A percentile compares a stretch with the other conserved stretches of the same genome.
Conservation (phyloP, 2,888 invertebrate species). For the Phymatocera aterrima region DNA sequence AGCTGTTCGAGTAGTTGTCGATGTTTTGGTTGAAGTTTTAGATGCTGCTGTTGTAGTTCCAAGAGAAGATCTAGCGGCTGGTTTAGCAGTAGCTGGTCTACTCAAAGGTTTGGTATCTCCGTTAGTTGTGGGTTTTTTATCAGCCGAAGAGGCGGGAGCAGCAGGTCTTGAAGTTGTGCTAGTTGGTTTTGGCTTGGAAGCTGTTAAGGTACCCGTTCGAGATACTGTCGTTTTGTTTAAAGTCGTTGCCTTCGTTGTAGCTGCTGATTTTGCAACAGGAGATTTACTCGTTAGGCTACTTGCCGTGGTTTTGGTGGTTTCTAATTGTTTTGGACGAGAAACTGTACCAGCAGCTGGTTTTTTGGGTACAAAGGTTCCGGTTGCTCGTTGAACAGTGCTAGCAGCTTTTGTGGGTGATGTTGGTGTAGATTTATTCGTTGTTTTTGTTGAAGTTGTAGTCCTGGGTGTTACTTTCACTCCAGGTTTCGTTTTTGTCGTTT, state of each 20-base stretch:
- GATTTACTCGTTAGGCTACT: slow-evolving; percentile 55
- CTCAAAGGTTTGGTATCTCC: slow-evolving; percentile 76
- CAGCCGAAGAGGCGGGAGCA: slow-evolving; percentile 55
- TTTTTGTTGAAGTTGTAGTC: slow-evolving; percentile 56
- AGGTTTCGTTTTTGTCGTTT: slow-evolving; percentile 62
- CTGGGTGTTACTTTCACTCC: slow-evolving; percentile 58
- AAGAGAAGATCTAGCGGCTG: slow-evolving; percentile 44
- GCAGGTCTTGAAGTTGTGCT: slow-evolving; percentile 48
- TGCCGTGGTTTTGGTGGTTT: slow-evolving; percentile 52
- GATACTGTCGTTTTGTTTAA: slow-evolving; percentile 55
- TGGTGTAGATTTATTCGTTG: slow-evolving; percentile 58
- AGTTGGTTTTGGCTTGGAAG: slow-evolving; percentile 41
- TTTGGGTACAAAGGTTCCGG: slow-evolving; percentile 50
- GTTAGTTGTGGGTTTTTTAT: slow-evolving; percentile 78
- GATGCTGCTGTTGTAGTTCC: slow-evolving; percentile 35
- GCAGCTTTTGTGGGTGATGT: slow-evolving; percentile 61
- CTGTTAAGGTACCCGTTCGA: slow-evolving; percentile 45
- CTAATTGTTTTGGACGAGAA: slow-evolving; percentile 60
- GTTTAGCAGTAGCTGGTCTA: slow-evolving; percentile 53
- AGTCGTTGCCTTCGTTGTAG: slow-evolving; percentile 56
- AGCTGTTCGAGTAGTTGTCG: slow-evolving; percentile 52
- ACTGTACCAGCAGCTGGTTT: slow-evolving; percentile 48
- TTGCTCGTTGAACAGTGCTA: slow-evolving; percentile 40
- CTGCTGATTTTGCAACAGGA: slow-evolving; percentile 51
- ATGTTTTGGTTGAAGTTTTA: slow-evolving; percentile 57